Conservation (phyloP, 2,797 vertebrate genomes). For the Otus scops region DNA sequence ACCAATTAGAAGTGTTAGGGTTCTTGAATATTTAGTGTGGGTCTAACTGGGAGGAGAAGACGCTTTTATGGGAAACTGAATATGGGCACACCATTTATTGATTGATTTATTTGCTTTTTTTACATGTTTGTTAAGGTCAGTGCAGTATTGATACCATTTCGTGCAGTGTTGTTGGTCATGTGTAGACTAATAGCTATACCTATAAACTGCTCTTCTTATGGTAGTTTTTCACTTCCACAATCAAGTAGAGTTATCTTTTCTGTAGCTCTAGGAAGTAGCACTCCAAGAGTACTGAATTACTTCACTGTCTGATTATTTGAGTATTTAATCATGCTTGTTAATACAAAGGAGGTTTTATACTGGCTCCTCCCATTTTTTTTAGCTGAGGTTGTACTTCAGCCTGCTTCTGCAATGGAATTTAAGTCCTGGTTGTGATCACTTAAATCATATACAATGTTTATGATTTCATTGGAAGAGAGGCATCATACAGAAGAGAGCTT, state of each 20-base stretch:
- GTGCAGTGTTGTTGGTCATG: accelerated
- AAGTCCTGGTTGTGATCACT: not conserved
- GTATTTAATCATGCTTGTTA: not conserved
- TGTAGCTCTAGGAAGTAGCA: not conserved
- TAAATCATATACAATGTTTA: not conserved
- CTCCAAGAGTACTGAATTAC: not conserved
- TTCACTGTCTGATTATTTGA: not conserved
- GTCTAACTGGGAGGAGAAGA: not conserved
- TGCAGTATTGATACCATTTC: not conserved
- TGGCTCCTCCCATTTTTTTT: not conserved
- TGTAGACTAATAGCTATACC: not conserved
- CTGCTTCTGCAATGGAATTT: not conserved
- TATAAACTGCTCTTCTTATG: not conserved
- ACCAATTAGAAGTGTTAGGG: not conserved
- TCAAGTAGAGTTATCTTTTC: not conserved
- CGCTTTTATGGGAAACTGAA: not conserved
- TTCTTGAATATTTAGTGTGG: not conserved
- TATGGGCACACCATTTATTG: not conserved
- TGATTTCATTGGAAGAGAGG: not conserved
- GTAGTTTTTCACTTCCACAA: not conserved
- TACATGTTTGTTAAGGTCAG: not conserved
- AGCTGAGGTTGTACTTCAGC: not conserved
- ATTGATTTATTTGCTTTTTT: not conserved
- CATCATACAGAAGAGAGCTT: not conserved
- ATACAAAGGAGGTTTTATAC: not conserved